Evolutionary conservation across 2,888 invertebrate genomes (phyloP).

Genomic region (Eupithecia subumbrata): DNA sequence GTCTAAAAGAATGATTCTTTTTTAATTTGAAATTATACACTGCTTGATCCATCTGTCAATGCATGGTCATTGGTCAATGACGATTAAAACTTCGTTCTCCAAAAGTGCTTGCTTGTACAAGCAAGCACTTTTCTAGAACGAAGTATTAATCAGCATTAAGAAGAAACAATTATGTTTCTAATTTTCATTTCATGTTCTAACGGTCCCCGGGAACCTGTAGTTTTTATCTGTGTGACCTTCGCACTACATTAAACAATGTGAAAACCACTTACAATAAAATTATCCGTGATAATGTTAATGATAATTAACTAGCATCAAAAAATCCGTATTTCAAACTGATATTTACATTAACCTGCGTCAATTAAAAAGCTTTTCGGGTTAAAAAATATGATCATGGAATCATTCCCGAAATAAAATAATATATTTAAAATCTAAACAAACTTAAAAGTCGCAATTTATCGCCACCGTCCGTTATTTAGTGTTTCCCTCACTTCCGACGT

Average conservation of each 20-base stretch:
- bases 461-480: slow-evolving; percentile 53
- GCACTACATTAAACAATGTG: not conserved
- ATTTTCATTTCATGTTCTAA: not conserved
- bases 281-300: not conserved
- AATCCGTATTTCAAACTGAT: not conserved
- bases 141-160: too few relatives aligned
- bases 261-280: not conserved
- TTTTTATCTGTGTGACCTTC: not conserved
- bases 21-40: not conserved
- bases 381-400: slow-evolving; percentile 38
- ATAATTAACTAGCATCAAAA: slow-evolving; percentile 1
- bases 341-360: slow-evolving; percentile 11
- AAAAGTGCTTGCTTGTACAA: not conserved
- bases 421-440: slow-evolving; percentile 49
- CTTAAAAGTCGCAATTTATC: slow-evolving; percentile 53
- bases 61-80: too few relatives aligned
- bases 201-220: not conserved
- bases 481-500: slow-evolving; percentile 47
- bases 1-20: not conserved
- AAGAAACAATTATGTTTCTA: too few relatives aligned
- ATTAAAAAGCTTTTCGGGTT: slow-evolving; percentile 42
- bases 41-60: too few relatives aligned
- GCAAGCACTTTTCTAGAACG: too few relatives aligned
- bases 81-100: too few relatives aligned
- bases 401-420: slow-evolving; percentile 40